Percentiles rank a stretch among this genome's conserved stretches.
These are phyloP conservation scores for Grammomys dolichurus DNA, from an alignment of 2,113 vertebrate genomes.

Conservation along the genomic window DNA sequence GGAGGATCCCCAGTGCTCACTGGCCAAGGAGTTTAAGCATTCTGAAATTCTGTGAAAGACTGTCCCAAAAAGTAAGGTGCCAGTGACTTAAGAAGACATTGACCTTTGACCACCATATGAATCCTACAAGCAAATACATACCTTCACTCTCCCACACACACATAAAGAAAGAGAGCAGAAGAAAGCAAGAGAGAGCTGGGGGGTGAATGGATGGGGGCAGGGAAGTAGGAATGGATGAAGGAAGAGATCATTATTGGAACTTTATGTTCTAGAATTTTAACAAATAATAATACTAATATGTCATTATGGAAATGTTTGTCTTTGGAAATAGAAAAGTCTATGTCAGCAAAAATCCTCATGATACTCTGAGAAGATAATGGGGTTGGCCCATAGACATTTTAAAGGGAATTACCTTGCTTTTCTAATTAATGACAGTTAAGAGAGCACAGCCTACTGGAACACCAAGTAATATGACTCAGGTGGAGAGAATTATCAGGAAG, in stretches of 20 bases:
- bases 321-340: slow-evolving; percentile 31
- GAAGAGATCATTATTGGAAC: background rate
- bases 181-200: too few species aligned
- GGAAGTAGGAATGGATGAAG: background rate
- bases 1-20: background rate
- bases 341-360: slow-evolving; percentile 34
- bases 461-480: background rate
- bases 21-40: too few species aligned
- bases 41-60: background rate
- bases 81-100: background rate
- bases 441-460: background rate
- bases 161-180: background rate
- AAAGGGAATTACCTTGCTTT: slow-evolving; percentile 30
- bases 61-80: background rate
- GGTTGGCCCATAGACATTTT: slow-evolving; percentile 7
- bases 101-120: too few species aligned
- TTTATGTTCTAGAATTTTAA: background rate
- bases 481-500: slow-evolving; percentile 10
- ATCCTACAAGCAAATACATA: background rate
- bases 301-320: slow-evolving; percentile 25
- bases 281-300: slow-evolving; percentile 8
- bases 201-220: too few species aligned
- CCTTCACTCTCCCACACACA: background rate
- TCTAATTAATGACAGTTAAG: slow-evolving; percentile 54
- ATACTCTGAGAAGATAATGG: background rate